phyloP scores from a whole-genome alignment of 2,888 invertebrate genomes.

The Synergus umbraculus region DNA sequence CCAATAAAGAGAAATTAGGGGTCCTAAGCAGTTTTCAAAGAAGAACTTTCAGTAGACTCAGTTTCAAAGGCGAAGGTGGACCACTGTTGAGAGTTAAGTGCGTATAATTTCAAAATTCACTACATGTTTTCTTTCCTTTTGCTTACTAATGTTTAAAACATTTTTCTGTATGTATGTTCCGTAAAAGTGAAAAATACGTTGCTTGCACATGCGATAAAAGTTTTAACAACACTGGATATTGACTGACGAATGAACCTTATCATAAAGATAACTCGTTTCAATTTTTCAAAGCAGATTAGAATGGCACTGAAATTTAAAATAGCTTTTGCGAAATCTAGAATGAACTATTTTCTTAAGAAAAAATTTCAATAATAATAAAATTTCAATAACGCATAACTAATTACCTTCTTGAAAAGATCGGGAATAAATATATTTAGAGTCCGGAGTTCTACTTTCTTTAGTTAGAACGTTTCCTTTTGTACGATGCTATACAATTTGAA shows the following conservation, averaged over 20 bases:
- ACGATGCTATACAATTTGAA: constrained; percentile 2
- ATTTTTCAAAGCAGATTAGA: constrained; percentile 18
- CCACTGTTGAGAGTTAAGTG: constrained; percentile 63
- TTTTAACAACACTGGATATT: background rate
- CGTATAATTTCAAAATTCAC: background rate
- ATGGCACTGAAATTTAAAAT: background rate
- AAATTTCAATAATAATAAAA: background rate
- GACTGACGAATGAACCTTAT: constrained; percentile 28
- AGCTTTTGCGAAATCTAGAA: background rate
- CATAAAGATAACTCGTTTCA: constrained; percentile 17
- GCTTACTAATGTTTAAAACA: background rate
- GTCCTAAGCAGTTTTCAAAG: constrained; percentile 65
- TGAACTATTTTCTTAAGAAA: background rate
- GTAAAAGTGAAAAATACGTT: background rate
- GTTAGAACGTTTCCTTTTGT: constrained; percentile 5
- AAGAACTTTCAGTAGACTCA: constrained; percentile 69
- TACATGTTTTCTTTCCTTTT: too few species aligned
- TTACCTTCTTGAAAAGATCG: too few species aligned
- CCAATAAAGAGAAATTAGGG: constrained; percentile 55
- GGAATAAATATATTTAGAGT: background rate
- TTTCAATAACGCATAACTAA: background rate
- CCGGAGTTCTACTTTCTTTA: constrained; percentile 10
- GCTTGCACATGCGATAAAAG: background rate
- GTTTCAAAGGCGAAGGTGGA: constrained; percentile 69
- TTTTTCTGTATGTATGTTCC: background rate